Conservation (phyloP, 2,797 vertebrate species). For the Dicrostonyx torquatus region DNA sequence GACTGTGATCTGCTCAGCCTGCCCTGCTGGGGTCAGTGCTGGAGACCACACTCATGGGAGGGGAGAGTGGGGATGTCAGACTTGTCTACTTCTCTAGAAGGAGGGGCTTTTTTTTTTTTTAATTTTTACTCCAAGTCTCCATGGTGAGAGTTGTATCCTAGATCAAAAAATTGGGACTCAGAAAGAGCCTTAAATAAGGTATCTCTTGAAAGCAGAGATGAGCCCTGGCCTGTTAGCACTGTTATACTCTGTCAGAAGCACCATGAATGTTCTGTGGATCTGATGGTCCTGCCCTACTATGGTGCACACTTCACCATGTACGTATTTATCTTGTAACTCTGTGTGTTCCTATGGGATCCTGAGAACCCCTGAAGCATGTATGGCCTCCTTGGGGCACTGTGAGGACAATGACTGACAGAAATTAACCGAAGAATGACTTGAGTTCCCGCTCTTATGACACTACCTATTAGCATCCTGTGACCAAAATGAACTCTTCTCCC, state of each 20-base stretch:
- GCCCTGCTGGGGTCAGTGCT: conserved; percentile 49
- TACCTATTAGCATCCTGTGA: neutral
- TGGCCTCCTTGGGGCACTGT: conserved; percentile 9
- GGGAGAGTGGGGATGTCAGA: conserved; percentile 44
- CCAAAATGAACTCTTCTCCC: neutral
- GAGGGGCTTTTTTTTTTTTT: neutral
- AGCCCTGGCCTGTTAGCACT: neutral
- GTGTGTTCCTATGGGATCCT: neutral
- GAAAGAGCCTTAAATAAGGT: neutral
- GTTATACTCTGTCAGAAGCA: neutral
- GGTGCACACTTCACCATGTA: rapidly evolving
- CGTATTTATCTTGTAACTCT: too few relatives aligned
- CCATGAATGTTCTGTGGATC: neutral
- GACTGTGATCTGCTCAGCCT: neutral
- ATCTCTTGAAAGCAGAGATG: neutral
- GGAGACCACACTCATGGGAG: conserved; percentile 53
- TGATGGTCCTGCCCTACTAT: neutral
- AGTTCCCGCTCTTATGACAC: neutral
- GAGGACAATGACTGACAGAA: too few relatives aligned
- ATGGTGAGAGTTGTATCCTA: conserved; percentile 18
- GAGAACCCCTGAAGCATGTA: conserved; percentile 2
- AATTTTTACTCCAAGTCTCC: neutral
- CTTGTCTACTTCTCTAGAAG: neutral
- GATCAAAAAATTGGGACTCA: neutral
- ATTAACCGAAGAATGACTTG: neutral